These are phyloP conservation scores for Globodera ellingtonae DNA, from an alignment of 1,140 invertebrate species.

Conservation along the genomic window DNA sequence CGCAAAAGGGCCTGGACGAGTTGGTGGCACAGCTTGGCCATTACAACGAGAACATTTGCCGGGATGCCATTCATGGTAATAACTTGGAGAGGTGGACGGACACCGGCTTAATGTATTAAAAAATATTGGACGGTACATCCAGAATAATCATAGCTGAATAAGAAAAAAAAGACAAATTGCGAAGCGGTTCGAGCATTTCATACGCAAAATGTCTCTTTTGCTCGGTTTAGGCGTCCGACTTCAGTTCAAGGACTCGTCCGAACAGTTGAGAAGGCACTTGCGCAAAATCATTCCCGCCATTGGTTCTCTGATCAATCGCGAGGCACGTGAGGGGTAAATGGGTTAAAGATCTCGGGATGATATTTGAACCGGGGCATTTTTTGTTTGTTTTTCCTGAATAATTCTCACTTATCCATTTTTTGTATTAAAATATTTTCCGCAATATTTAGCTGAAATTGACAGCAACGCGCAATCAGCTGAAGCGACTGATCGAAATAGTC, in stretches of 20 bases:
- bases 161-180: neutral
- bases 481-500: constrained; percentile 14
- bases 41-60: constrained; percentile 28
- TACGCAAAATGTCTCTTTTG: neutral
- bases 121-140: neutral
- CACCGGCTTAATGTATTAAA: too few species aligned
- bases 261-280: constrained; percentile 13
- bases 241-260: constrained; percentile 6
- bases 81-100: neutral
- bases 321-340: neutral
- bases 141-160: neutral
- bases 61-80: constrained; percentile 20
- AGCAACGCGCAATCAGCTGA: constrained; percentile 16
- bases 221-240: neutral
- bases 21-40: constrained; percentile 15
- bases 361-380: too few species aligned
- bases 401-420: too few species aligned
- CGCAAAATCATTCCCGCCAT: constrained; percentile 9
- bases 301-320: constrained; percentile 14
- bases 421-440: too few species aligned
- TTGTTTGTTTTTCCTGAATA: too few species aligned
- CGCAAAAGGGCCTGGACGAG: constrained; percentile 9
- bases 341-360: too few species aligned
- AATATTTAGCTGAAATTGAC: constrained; percentile 14
- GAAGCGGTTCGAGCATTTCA: too few species aligned